phyloP scores from a whole-genome alignment of 2,797 vertebrate genomes.

The Gallinago nigripennis region DNA sequence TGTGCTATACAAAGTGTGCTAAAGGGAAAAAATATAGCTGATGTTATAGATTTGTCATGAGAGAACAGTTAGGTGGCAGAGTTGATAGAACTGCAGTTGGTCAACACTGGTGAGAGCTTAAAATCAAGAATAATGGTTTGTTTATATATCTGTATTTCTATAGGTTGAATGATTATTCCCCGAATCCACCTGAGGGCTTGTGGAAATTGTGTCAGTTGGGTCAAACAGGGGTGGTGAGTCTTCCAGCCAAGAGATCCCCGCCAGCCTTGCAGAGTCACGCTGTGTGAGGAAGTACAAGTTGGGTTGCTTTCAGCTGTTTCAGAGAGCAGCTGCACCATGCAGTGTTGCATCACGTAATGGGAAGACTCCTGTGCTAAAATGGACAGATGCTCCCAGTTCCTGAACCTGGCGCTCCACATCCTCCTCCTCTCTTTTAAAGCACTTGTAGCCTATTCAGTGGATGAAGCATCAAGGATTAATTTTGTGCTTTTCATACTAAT shows the following conservation, averaged over 20 bases:
- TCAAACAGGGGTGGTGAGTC: background rate
- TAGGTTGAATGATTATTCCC: background rate
- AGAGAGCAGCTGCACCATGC: fast-evolving
- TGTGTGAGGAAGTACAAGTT: fast-evolving
- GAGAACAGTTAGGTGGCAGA: background rate
- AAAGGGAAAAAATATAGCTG: background rate
- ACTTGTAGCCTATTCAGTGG: background rate
- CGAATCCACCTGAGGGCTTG: background rate
- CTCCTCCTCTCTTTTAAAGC: background rate
- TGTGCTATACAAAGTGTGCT: background rate
- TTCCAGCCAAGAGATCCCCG: background rate
- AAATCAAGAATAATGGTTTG: background rate
- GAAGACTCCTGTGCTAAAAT: background rate
- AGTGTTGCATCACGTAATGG: fast-evolving
- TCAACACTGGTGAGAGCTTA: background rate
- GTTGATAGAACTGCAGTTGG: background rate
- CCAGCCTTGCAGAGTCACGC: fast-evolving
- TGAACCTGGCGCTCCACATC: background rate
- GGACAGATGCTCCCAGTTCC: background rate
- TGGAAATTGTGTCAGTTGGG: background rate
- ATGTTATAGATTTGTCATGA: background rate
- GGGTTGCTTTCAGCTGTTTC: background rate
- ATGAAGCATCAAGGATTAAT: background rate
- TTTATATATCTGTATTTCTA: background rate
- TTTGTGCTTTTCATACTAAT: background rate